A percentile compares a stretch with the other conserved stretches of the same genome.
Evolutionary conservation across 1,140 invertebrate genomes (phyloP).

Genomic region (Dendrolimus punctatus): DNA sequence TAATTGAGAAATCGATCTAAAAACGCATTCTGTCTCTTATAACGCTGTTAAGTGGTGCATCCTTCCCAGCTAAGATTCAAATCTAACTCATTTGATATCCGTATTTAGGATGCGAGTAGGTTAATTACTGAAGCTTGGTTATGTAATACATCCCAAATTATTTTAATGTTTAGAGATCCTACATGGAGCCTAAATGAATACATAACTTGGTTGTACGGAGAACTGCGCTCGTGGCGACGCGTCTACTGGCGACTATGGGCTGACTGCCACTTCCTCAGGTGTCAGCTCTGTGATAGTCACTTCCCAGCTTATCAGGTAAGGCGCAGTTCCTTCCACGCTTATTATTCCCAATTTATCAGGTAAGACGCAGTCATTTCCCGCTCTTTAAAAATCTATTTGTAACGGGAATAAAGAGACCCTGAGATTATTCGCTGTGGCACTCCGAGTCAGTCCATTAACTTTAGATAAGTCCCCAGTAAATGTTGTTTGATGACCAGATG

Average conservation of each 20-base stretch:
- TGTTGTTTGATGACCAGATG: slow-evolving; percentile 55
- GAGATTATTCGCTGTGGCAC: too few species aligned
- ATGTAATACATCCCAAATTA: neutral
- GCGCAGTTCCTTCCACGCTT: neutral
- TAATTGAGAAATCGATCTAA: too few species aligned
- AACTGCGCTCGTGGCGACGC: slow-evolving; percentile 88
- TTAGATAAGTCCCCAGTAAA: neutral
- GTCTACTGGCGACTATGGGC: slow-evolving; percentile 96
- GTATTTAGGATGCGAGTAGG: too few species aligned
- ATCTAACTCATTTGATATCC: too few species aligned
- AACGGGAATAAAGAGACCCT: too few species aligned
- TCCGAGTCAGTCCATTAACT: too few species aligned
- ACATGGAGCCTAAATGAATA: slow-evolving; percentile 88
- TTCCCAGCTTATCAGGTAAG: slow-evolving; percentile 80
- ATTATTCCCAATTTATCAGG: too few species aligned
- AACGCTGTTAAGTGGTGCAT: too few species aligned
- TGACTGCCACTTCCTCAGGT: slow-evolving; percentile 86
- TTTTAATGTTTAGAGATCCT: neutral
- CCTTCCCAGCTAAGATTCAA: too few species aligned
- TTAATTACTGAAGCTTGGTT: neutral
- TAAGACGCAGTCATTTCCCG: too few species aligned
- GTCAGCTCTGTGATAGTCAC: slow-evolving; percentile 80
- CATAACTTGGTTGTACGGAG: slow-evolving; percentile 81
- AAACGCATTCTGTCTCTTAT: too few species aligned
- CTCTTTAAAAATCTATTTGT: too few species aligned